phyloP scores from a whole-genome alignment of 2,888 invertebrate genomes.

The Charanyca ferruginea region DNA sequence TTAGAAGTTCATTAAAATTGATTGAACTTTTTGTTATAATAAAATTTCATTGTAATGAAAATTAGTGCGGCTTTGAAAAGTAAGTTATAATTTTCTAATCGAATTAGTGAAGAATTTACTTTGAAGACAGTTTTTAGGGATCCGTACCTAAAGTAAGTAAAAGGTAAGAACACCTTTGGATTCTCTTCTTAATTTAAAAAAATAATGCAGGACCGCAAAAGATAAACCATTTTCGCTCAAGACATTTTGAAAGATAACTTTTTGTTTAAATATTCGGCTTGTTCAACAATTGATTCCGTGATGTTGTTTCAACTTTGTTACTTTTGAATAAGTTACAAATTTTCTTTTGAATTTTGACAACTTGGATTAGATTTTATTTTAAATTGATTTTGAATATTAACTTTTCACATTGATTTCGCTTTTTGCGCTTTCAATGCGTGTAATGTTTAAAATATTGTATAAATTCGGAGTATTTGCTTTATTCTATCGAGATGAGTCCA shows the following conservation, averaged over 20 bases:
- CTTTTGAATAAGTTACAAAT: constrained; percentile 12
- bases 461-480: too few relatives aligned
- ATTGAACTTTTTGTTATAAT: constrained; percentile 18
- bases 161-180: neutral
- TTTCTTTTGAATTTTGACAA: constrained; percentile 9
- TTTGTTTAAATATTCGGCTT: constrained; percentile 41
- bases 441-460: too few relatives aligned
- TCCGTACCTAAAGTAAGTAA: neutral
- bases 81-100: constrained; percentile 18
- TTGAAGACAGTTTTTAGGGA: neutral
- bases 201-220: constrained; percentile 27
- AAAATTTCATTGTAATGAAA: constrained; percentile 34
- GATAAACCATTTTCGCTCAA: constrained; percentile 27
- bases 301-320: constrained; percentile 22
- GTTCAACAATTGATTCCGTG: constrained; percentile 32
- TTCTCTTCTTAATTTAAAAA: neutral
- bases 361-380: constrained; percentile 23
- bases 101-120: constrained; percentile 20
- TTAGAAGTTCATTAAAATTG: constrained; percentile 28
- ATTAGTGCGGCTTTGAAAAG: constrained; percentile 32
- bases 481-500: too few relatives aligned
- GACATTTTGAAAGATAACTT: constrained; percentile 41
- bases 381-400: constrained; percentile 11
- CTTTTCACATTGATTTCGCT: neutral
- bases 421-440: too few relatives aligned